Conservation (phyloP, 2,888 invertebrate genomes). For the Trichacis sp. region DNA sequence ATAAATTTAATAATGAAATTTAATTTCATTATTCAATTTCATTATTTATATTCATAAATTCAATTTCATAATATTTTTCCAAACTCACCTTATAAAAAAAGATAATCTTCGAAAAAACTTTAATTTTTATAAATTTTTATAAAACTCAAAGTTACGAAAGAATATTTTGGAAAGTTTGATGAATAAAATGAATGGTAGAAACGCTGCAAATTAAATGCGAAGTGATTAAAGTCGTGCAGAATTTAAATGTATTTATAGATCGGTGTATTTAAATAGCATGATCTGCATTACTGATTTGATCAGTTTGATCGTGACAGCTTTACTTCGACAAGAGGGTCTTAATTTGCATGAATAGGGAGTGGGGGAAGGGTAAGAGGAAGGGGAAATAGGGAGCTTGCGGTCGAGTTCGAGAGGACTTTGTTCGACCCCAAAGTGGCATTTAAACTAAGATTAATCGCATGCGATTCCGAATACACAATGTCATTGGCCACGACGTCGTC, state of each 20-base stretch:
- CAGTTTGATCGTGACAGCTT: conserved; percentile 46
- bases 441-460: conserved; percentile 49
- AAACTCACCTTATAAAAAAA: no score
- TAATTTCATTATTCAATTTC: no score
- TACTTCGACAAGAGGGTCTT: conserved; percentile 40
- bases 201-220: no score
- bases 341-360: conserved; percentile 53
- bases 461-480: conserved; percentile 26
- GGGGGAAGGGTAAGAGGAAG: conserved; percentile 17
- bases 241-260: conserved; percentile 36
- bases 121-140: no score
- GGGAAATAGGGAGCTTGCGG: conserved; percentile 8
- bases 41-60: no score
- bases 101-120: no score
- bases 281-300: conserved; percentile 61
- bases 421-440: conserved; percentile 43
- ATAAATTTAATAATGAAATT: no score
- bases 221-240: background rate
- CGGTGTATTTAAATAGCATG: conserved; percentile 47
- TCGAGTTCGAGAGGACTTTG: conserved; percentile 31
- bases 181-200: no score
- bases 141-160: no score
- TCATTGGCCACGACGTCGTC: conserved; percentile 34
- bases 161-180: no score
- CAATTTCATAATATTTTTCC: no score